Conservation (phyloP, 2,888 invertebrate species). For the Heliconius erato region DNA sequence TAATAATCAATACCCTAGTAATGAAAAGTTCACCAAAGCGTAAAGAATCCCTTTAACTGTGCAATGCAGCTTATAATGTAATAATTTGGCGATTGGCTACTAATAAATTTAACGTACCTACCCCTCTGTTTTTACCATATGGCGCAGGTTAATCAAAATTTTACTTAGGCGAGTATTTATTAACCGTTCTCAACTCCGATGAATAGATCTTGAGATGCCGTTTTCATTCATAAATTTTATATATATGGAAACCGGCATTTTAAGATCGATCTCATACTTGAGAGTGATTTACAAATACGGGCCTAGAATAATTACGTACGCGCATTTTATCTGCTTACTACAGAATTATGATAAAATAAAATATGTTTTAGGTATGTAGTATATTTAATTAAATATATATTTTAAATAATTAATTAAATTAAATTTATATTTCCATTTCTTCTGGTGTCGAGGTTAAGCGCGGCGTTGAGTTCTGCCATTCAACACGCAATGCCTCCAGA, state of each 20-base stretch:
- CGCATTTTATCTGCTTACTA: background rate
- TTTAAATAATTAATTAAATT: slow-evolving; percentile 34
- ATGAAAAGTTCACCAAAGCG: slow-evolving; percentile 45
- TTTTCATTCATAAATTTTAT: too few relatives aligned
- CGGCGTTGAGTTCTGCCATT: too few relatives aligned
- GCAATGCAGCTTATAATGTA: slow-evolving; percentile 71
- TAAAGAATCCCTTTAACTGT: slow-evolving; percentile 67
- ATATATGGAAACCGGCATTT: too few relatives aligned
- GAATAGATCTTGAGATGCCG: too few relatives aligned
- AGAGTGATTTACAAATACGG: too few relatives aligned
- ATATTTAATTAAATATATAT: too few relatives aligned
- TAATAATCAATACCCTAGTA: background rate
- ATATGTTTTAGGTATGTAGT: background rate
- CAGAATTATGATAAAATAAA: background rate
- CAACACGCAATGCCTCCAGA: too few relatives aligned
- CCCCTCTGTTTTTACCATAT: slow-evolving; percentile 73
- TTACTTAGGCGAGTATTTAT: slow-evolving; percentile 53
- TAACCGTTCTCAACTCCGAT: too few relatives aligned
- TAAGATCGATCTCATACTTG: too few relatives aligned
- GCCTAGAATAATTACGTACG: too few relatives aligned
- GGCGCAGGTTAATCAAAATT: slow-evolving; percentile 66
- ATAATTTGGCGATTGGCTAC: slow-evolving; percentile 69
- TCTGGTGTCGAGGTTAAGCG: too few relatives aligned
- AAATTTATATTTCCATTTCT: too few relatives aligned
- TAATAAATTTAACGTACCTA: slow-evolving; percentile 69